Evolutionary conservation across 2,888 invertebrate genomes (phyloP), one percentile per base, ranked within the genome.

Genomic region (Ceramica pisi): DNA sequence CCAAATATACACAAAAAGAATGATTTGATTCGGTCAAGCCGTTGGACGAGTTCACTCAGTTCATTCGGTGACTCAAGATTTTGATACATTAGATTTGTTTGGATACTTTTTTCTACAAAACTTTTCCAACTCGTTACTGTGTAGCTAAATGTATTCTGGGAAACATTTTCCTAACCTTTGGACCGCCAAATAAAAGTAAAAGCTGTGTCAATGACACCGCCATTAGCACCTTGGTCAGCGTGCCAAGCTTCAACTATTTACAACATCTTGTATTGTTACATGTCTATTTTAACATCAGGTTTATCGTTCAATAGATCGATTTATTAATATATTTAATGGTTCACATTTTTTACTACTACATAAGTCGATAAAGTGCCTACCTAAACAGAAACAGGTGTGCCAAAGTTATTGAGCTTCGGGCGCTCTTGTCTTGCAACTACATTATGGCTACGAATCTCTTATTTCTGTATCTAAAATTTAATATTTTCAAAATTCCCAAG

Each of bases 201-300:
- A 70, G 69, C 64, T 56, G 53, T 62, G 67, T 73, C 62, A 75
- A 31, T 75, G 61, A 75, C 75, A 67, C 61, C 56, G 62, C 50
- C 60, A 63, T 26, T 74, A 41, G 12, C n/a, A 56, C 35, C n/a
- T 2, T 67, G 70, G 75, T 61, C 70, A n/a, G 12, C 6, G 19
- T 61, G 75, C 77, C 75, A 74, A 64, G 61, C 62, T 46, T 71
- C 61, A 66, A 66, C 55, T 62, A 56, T 46, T 67, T 56, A 16
- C 35, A 51, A 63, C 21, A 61, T 71, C 59, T 60, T 55, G 57
- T 53, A 67, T 59, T 38, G 50, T 51, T 57, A 55, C n/a, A 50
- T 38, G 48, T 35, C 55, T 56, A 14, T 21, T 14, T 23, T 5
- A 23, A 51, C 3, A 51, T 23, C 10, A n/a, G 14, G 14, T 19